Evolutionary conservation across 2,888 invertebrate species (phyloP).

Genomic region (Stegophylla sp.): DNA sequence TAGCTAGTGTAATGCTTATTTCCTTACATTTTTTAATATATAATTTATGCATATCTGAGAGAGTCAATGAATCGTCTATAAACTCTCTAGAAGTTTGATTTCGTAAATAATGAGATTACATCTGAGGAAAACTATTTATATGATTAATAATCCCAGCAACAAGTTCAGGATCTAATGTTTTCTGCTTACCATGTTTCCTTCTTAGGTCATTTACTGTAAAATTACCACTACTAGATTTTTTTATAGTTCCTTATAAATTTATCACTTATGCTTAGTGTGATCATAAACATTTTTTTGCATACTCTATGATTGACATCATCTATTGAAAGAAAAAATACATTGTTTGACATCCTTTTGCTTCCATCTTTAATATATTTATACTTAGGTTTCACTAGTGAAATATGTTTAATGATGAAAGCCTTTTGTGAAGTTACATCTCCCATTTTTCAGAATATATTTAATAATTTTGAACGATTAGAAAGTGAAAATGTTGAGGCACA

Average conservation of each 20-base stretch:
- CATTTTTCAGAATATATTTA: conserved; percentile 20
- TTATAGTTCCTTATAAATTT: conserved; percentile 17
- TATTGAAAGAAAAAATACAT: conserved; percentile 17
- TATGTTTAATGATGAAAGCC: conserved; percentile 3
- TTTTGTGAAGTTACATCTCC: conserved; percentile 3
- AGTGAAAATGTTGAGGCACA: conserved; percentile 11
- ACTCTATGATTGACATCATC: not conserved
- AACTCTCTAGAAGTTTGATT: conserved; percentile 16
- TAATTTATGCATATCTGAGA: conserved; percentile 1
- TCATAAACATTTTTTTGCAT: conserved; percentile 30
- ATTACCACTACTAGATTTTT: not conserved
- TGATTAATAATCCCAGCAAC: not conserved
- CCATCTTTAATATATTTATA: conserved; percentile 10
- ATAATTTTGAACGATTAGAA: conserved; percentile 10
- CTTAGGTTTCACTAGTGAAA: conserved; percentile 9
- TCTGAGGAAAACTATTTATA: conserved; percentile 9
- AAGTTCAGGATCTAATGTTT: conserved; percentile 16
- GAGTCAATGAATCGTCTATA: conserved; percentile 1
- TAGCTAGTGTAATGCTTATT: not conserved
- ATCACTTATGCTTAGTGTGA: conserved; percentile 21
- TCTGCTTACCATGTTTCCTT: conserved; percentile 13
- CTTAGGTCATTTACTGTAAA: conserved; percentile 7
- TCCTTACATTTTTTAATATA: conserved; percentile 23
- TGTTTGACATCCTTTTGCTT: conserved; percentile 17
- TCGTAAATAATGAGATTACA: conserved; percentile 15